Base-by-base conservation (phyloP, 1,140 invertebrate genomes). In the Caenorhabditis latens region DNA sequence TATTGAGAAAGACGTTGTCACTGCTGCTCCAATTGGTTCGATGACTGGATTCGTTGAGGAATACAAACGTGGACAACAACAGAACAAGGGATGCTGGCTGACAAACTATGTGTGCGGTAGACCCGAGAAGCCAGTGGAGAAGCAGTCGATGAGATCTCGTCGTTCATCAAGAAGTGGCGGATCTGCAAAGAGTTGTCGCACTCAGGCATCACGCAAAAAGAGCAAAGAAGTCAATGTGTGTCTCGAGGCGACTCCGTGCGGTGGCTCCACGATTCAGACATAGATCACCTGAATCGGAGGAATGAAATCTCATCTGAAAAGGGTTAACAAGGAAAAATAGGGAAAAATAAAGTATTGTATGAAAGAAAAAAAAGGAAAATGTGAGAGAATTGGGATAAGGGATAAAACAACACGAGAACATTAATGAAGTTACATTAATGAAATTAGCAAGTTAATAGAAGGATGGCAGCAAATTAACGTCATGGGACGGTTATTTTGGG, bases 21-120 rank as follows among this genome's bases (percentile, higher is more conserved):
- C 71, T 19, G 71, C 71, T 21, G 46, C 71, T 11, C 43, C 71
- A 32, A 79, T 79, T 53, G 71, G 71, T 4, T 50, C 43, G 11
- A n/a, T 79, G 71, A 43, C 24, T 6, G 71, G 71, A 79, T 79
- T 79, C 19, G 71, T 79, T 24, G 71, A 79, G 71, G 46, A 79
- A 11, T 24, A 79, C 46, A 79, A 53, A 24, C 43, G 46, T 48
- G 11, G 71, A 6, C 43, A 79, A n/a, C n/a, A n/a, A 13, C 21
- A 42, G 43, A 50, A 9, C 46, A 21, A 43, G 16, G 71, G 43
- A 50, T 79, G 71, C 46, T 79, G 71, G 71, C 40, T 79, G 46
- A 50, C 71, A 8, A 79, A 79, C 71, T 79, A 50, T 19, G 24
- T 79, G 21, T 79, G 43, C 19, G 71, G 71, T 11, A 19, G 43